Evolutionary conservation across 2,888 invertebrate species (phyloP), one percentile per base, ranked within the genome.

Genomic region (Tenthredo amoena): DNA sequence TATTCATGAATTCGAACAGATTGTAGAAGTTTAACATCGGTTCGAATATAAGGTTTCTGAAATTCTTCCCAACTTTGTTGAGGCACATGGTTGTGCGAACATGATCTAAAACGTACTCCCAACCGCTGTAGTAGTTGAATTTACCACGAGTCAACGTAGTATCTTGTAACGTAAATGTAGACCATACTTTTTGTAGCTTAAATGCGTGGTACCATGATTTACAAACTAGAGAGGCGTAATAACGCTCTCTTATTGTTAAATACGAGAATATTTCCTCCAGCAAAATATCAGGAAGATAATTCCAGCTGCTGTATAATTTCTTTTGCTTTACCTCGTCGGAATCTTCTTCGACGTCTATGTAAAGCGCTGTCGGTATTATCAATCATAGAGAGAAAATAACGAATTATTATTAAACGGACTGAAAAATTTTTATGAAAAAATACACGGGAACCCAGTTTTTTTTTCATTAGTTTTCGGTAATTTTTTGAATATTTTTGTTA

Each of bases 1-100:
- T 96, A 85, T 97, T 96, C 95, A 98, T 96, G 90, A 98, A 98
- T 91, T 97, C 97, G 91, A 96, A 97, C 68, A 98, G 94, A 92
- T 97, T 97, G 92, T 97, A 96, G 89, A 97, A 97, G 91, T 97
- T 97, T 86, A 95, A 94, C 94, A 96, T 96, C 0, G 97, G 97
- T 50, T 96, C 95, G 88, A 98, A 96, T 21, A 96, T 95, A 47
- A 98, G 93, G 12, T 95, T 95, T 86, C 96, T 95, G 89, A 97
- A 95, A 89, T 96, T 94, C 79, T 94, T 94, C 0, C 97, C 97
- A 37, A 97, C 95, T 87, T 95, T 95, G 71, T 95, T 95, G 62
- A 97, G 94, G 88, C 97, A 97, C 86, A 95, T 94, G 87, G 97
- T 96, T 0, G 96, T 96, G 86, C 97, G 94, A 90, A 96, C 94